phyloP scores from a whole-genome alignment of 2,797 vertebrate species.

The Eurystomus glaucurus region DNA sequence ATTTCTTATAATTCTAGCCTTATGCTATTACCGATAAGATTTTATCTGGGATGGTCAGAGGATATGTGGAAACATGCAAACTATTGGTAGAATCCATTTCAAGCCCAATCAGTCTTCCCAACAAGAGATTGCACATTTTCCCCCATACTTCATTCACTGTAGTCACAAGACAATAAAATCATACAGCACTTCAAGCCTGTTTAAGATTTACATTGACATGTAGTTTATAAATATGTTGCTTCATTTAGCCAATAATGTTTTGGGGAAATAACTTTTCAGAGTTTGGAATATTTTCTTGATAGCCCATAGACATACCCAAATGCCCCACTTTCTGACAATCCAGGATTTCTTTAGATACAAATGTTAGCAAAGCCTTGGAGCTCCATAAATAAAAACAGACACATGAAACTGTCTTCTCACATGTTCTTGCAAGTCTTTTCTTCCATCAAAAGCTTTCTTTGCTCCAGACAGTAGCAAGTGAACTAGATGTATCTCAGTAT shows the following conservation, averaged over 20 bases:
- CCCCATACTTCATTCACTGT: background rate
- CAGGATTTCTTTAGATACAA: background rate
- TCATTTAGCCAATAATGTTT: background rate
- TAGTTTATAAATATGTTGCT: background rate
- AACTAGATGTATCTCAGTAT: background rate
- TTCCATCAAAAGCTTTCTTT: background rate
- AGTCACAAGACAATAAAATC: background rate
- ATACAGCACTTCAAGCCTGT: background rate
- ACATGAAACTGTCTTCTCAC: background rate
- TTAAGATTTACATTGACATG: background rate
- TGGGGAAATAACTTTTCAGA: background rate
- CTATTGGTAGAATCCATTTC: background rate
- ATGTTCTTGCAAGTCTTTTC: background rate
- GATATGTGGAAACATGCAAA: background rate
- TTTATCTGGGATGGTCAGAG: background rate
- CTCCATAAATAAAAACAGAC: background rate
- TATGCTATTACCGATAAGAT: background rate
- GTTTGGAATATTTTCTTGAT: background rate
- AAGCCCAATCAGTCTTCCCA: background rate
- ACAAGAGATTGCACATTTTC: background rate
- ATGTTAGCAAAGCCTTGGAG: background rate
- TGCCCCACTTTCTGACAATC: background rate
- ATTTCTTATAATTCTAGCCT: background rate
- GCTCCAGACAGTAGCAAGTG: background rate
- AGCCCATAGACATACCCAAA: background rate